These are phyloP conservation scores for Globodera rostochiensis DNA, from an alignment of 1,140 invertebrate species.

Conservation along the genomic window DNA sequence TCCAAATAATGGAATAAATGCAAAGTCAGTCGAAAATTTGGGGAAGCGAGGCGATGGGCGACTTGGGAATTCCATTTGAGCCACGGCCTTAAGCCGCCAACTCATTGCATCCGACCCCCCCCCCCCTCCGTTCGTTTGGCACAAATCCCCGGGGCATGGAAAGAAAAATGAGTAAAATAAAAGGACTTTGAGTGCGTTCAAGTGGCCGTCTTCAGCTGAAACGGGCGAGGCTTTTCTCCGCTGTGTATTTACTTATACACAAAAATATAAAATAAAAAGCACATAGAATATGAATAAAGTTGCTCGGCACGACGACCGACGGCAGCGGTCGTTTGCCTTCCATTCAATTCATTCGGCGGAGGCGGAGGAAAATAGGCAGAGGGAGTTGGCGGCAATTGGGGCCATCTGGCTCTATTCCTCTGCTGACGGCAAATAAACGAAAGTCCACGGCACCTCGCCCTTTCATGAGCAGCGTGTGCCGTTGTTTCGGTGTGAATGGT, in stretches of 20 bases:
- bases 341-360: too few relatives aligned
- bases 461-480: too few relatives aligned
- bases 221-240: background rate
- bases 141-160: background rate
- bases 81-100: background rate
- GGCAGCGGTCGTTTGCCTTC: background rate
- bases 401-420: background rate
- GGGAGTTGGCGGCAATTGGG: too few relatives aligned
- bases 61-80: background rate
- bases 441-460: background rate
- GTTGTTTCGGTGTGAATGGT: too few relatives aligned
- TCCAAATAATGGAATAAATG: background rate
- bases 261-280: background rate
- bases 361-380: too few relatives aligned
- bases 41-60: background rate
- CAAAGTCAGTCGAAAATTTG: background rate
- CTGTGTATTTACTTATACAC: background rate
- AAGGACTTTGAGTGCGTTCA: slow-evolving; percentile 1
- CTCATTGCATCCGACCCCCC: background rate
- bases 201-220: background rate
- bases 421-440: background rate
- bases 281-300: background rate
- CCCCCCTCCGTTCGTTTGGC: background rate
- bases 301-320: background rate
- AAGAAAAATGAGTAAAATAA: background rate